Conservation (phyloP, 1,140 invertebrate genomes). For the Diachasma alloeum region DNA sequence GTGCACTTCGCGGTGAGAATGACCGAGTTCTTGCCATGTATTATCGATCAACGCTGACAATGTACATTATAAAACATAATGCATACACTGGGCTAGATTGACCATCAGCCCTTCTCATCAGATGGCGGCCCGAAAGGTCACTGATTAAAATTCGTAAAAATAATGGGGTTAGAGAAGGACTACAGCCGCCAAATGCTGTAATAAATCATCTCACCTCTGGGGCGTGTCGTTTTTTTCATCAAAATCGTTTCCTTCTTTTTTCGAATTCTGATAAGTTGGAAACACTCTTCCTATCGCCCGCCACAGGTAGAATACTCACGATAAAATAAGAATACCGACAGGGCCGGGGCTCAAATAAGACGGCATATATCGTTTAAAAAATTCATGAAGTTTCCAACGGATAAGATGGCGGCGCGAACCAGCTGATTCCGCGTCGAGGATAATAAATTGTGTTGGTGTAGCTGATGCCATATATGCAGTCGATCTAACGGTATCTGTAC, state of each 20-base stretch:
- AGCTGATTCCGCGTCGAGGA: slow-evolving; percentile 10
- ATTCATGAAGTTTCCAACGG: neutral
- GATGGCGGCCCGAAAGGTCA: neutral
- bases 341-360: neutral
- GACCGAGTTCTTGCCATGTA: too few species aligned
- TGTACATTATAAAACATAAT: too few species aligned
- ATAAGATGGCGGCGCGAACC: neutral
- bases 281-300: neutral
- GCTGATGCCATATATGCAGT: neutral
- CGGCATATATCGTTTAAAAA: neutral
- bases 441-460: slow-evolving; percentile 8
- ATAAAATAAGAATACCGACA: neutral
- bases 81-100: neutral
- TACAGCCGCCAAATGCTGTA: neutral
- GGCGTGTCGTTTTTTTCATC: neutral
- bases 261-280: neutral
- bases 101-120: neutral
- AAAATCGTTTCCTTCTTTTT: neutral
- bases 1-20: too few species aligned
- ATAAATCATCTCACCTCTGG: slow-evolving; percentile 1
- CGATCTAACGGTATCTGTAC: slow-evolving; percentile 5
- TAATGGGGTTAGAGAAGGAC: neutral
- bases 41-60: too few species aligned
- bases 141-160: slow-evolving; percentile 8
- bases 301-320: neutral